These are phyloP conservation scores for Esox lucius DNA, from an alignment of 2,797 vertebrate species.

Conservation along the genomic window DNA sequence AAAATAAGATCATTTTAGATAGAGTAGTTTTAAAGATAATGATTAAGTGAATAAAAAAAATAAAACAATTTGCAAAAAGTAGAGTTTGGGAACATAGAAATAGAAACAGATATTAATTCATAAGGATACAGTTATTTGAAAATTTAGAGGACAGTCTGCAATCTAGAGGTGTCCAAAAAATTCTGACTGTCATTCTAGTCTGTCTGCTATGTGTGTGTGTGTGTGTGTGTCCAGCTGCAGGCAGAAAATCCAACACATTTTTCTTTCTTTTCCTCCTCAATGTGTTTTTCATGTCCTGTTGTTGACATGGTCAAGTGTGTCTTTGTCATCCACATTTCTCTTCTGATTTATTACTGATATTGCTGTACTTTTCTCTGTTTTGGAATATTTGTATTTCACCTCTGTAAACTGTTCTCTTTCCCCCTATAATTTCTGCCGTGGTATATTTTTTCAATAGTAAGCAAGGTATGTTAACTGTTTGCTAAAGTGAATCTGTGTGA, in stretches of 20 bases:
- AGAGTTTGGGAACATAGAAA: background rate
- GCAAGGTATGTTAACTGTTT: background rate
- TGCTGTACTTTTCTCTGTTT: background rate
- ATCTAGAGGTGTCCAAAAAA: slow-evolving; percentile 62
- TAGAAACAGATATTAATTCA: slow-evolving; percentile 36
- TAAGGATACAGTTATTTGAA: slow-evolving; percentile 42
- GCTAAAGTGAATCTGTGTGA: slow-evolving; percentile 2
- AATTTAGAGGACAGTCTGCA: slow-evolving; percentile 46
- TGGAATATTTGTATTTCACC: background rate
- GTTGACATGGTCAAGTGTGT: slow-evolving; percentile 1
- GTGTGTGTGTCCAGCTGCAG: slow-evolving; percentile 51
- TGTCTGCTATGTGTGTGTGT: slow-evolving; percentile 41
- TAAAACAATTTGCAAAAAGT: background rate
- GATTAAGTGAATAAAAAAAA: background rate
- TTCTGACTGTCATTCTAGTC: slow-evolving; percentile 50
- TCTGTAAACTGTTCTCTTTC: slow-evolving; percentile 1
- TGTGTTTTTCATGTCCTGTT: slow-evolving; percentile 24
- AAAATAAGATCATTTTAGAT: slow-evolving; percentile 12
- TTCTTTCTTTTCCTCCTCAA: slow-evolving; percentile 30
- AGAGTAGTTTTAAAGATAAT: background rate
- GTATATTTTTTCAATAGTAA: background rate
- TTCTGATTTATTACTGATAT: background rate
- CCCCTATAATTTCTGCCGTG: background rate
- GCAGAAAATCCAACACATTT: slow-evolving; percentile 51
- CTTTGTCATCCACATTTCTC: slow-evolving; percentile 2